phyloP scores from a whole-genome alignment of 2,797 vertebrate genomes.

The Onychomys torridus region DNA sequence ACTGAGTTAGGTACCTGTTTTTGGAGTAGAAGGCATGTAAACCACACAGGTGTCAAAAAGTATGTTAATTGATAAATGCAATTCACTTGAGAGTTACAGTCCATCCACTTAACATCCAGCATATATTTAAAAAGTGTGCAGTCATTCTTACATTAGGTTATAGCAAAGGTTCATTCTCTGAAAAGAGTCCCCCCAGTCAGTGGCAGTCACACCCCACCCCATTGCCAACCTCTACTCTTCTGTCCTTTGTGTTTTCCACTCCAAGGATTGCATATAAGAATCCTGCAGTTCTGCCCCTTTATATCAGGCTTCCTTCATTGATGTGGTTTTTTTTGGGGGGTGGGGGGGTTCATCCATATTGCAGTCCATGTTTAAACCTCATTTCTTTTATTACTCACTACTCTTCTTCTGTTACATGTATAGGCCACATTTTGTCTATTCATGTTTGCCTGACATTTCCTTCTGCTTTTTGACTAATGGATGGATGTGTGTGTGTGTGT shows the following conservation, averaged over 20 bases:
- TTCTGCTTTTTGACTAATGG: neutral
- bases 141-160: neutral
- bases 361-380: neutral
- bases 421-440: neutral
- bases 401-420: neutral
- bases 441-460: neutral
- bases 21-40: neutral
- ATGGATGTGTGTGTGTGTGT: neutral
- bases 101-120: neutral
- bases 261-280: neutral
- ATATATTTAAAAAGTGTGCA: neutral
- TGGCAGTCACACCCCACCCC: neutral
- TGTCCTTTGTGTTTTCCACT: neutral
- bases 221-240: neutral
- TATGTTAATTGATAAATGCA: neutral
- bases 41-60: neutral
- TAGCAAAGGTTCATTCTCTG: neutral
- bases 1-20: neutral
- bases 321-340: neutral
- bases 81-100: neutral
- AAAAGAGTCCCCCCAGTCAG: neutral
- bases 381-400: neutral
- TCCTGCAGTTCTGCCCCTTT: neutral
- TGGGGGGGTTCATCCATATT: neutral
- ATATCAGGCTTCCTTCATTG: neutral